Evolutionary conservation across 2,888 invertebrate genomes (phyloP).

Genomic region (Rugalucina vietnamica): DNA sequence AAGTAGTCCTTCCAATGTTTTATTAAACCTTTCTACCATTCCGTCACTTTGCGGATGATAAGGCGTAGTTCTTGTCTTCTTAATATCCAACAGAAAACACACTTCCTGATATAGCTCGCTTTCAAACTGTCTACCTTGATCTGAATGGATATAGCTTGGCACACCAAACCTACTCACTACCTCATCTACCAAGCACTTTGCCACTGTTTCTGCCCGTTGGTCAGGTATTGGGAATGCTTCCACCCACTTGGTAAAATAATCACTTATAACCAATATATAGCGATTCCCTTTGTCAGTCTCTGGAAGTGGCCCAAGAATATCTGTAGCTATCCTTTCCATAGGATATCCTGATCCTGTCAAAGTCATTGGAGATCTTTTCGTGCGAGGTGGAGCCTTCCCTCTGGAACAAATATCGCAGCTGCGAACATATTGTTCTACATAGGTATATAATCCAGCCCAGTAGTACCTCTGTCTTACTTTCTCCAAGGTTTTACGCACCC

Average conservation of each 20-base stretch:
- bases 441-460: neutral
- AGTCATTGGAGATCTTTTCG: neutral
- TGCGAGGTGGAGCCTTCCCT: slow-evolving; percentile 3
- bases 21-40: neutral
- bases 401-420: neutral
- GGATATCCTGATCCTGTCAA: neutral
- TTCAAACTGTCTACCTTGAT: neutral
- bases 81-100: slow-evolving; percentile 1
- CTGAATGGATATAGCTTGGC: slow-evolving; percentile 1
- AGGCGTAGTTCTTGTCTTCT: slow-evolving; percentile 1
- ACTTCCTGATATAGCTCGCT: neutral
- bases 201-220: neutral
- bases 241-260: neutral
- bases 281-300: slow-evolving; percentile 5
- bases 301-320: neutral
- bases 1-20: slow-evolving; percentile 1
- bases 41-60: slow-evolving; percentile 7
- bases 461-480: neutral
- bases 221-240: neutral
- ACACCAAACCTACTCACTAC: slow-evolving; percentile 2
- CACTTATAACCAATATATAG: slow-evolving; percentile 1
- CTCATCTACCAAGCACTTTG: neutral
- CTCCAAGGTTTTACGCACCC: neutral
- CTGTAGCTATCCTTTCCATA: slow-evolving; percentile 8
- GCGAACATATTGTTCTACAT: slow-evolving; percentile 3